Conservation (phyloP, 2,888 invertebrate species). For the Drosophila cracens region DNA sequence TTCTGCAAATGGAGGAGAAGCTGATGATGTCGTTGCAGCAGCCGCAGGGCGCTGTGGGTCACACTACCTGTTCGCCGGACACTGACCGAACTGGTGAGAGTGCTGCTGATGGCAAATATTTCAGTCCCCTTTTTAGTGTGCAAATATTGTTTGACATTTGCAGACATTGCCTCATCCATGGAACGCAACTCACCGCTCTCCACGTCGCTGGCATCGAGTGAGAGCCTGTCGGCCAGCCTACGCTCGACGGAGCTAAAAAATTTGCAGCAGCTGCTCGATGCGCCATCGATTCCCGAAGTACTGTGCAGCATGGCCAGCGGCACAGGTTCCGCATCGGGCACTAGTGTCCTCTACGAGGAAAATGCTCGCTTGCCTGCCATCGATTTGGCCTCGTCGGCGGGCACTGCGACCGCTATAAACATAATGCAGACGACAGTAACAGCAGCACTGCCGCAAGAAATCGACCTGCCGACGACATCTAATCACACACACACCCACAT, state of each 20-base stretch:
- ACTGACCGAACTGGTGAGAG: conserved; percentile 83
- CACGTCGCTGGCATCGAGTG: conserved; percentile 88
- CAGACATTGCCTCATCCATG: conserved; percentile 86
- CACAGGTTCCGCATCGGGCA: conserved; percentile 5
- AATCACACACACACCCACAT: conserved; percentile 61
- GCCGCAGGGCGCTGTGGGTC: conserved; percentile 81
- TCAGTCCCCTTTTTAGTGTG: neutral
- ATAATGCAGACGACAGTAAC: conserved; percentile 55
- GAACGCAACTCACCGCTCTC: conserved; percentile 88
- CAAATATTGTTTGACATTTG: neutral
- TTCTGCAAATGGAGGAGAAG: conserved; percentile 87
- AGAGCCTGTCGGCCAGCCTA: conserved; percentile 84
- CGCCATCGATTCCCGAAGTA: conserved; percentile 71
- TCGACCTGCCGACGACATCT: conserved; percentile 65
- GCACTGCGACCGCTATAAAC: conserved; percentile 73
- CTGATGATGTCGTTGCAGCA: conserved; percentile 86
- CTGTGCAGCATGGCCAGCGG: conserved; percentile 38
- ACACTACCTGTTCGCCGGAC: conserved; percentile 83
- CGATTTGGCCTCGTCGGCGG: conserved; percentile 81
- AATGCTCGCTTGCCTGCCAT: conserved; percentile 68
- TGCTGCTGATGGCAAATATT: conserved; percentile 13
- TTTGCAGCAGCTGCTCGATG: conserved; percentile 86
- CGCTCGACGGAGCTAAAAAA: conserved; percentile 87
- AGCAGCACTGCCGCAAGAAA: conserved; percentile 45
- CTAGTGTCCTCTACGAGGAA: conserved; percentile 60